Conservation (phyloP, 1,140 invertebrate species). For the Drosophila tsacasi region DNA sequence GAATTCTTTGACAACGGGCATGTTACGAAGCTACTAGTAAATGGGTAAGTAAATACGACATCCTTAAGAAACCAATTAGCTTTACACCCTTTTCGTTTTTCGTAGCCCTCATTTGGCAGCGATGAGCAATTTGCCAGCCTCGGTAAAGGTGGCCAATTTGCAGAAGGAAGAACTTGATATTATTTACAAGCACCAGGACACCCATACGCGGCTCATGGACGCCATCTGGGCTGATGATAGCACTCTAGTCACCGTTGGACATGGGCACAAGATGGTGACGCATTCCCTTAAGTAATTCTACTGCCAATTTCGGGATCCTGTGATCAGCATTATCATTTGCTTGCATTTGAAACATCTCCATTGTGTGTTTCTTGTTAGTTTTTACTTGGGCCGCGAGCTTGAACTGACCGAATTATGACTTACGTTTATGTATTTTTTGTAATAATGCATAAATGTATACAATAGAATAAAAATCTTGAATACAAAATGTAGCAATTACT, state of each 20-base stretch:
- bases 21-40: conserved; percentile 42
- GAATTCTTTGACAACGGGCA: conserved; percentile 42
- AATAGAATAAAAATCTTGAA: not conserved
- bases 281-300: conserved; percentile 37
- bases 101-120: conserved; percentile 42
- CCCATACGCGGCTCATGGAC: conserved; percentile 58
- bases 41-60: conserved; percentile 36
- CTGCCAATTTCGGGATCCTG: not conserved
- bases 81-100: not conserved
- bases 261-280: conserved; percentile 57
- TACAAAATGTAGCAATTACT: not conserved
- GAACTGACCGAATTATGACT: conserved; percentile 8
- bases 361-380: not conserved
- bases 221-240: conserved; percentile 51
- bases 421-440: conserved; percentile 12
- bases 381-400: not conserved
- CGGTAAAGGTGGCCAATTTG: conserved; percentile 49
- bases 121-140: conserved; percentile 53
- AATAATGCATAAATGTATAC: not conserved
- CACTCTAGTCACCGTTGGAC: conserved; percentile 64
- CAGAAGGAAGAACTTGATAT: conserved; percentile 22
- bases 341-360: not conserved
- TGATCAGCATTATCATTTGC: conserved; percentile 8
- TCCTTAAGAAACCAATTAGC: too few relatives aligned
- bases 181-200: conserved; percentile 51